Base-by-base conservation (phyloP, 1,140 invertebrate species). In the fruit fly (Drosophila melanogaster) region DNA sequence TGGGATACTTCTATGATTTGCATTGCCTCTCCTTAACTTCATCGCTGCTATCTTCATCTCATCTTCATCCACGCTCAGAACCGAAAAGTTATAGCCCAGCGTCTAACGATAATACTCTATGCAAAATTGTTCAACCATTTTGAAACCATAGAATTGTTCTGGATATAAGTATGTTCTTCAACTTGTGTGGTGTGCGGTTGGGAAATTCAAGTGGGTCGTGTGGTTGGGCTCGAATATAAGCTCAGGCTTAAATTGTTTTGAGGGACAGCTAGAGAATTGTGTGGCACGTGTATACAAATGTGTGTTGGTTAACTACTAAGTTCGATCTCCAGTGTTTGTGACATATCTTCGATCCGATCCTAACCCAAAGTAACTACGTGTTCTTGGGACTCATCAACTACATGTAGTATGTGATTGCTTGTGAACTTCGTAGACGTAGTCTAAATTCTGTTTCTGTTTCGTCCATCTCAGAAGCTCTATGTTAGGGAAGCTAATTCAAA, bases 131-230 rank as follows among this genome's bases (percentile, higher is more conserved):
- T 89, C 84, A 89, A 89, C 84, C 84, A 77, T 89, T 79, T 89
- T 89, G 84, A 89, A 89, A 89, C 84, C 84, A 89, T 89, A 89
- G 85, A 87, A 89, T 89, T 84, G 43, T 69, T 84, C 55, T 64
- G 78, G 80, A 79, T 71, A 65, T 70, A 57, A 57, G 54, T 69
- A 55, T 73, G 67, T 74, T 49, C 38, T 60, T 62, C 38, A 67
- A 55, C 54, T 67, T 64, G 12, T 54, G 43, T 50, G 65, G 51
- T 54, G 51, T 77, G 49, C 55, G 62, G 40, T 55, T 55, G 64
- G 66, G 50, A 57, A 70, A 57, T 76, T 70, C 47, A 65, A 64
- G 61, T 77, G 80, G 57, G 51, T 75, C 33, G 57, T 33, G 43
- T 17, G 55, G 72, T 77, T 59, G 49, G 71, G 71, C 46, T 81